Evolutionary conservation across 30 jellyfish, hydroid and myxozoan genomes (phyloP).

Genomic region (Hydractinia echinata): DNA sequence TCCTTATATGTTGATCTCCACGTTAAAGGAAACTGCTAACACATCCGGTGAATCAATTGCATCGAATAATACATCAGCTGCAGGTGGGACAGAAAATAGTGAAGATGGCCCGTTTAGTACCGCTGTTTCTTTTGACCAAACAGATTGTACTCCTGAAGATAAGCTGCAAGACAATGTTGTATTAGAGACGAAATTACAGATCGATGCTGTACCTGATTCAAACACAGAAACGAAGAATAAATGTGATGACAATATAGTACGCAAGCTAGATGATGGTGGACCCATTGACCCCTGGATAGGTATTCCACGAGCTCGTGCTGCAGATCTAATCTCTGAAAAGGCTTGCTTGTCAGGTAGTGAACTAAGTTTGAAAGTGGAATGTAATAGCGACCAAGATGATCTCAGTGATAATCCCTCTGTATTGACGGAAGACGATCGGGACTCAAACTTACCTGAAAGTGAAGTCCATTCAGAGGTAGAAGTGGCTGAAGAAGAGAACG

Average conservation of each 20-base stretch:
- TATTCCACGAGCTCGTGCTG: background rate
- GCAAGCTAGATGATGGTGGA: too few species aligned
- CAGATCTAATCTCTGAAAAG: background rate
- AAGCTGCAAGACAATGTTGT: too few species aligned
- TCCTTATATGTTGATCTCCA: constrained; percentile 27
- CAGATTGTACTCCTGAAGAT: too few species aligned
- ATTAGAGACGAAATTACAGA: background rate
- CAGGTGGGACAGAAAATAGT: background rate
- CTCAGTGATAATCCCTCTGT: constrained; percentile 48
- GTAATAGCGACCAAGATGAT: constrained; percentile 55
- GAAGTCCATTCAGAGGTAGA: constrained; percentile 38
- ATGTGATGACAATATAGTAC: too few species aligned
- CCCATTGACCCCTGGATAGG: too few species aligned
- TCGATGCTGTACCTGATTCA: background rate
- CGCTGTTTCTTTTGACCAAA: too few species aligned
- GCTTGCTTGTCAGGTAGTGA: constrained; percentile 8
- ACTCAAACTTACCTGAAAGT: constrained; percentile 43
- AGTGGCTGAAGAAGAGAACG: constrained; percentile 8
- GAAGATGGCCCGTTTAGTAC: background rate
- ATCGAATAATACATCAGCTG: background rate
- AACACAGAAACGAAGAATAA: background rate
- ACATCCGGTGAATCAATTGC: background rate
- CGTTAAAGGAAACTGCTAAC: background rate
- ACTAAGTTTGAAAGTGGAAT: constrained; percentile 19
- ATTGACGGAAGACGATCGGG: constrained; percentile 41